Conservation (phyloP, 2,797 vertebrate genomes). For the Acanthopagrus latus region DNA sequence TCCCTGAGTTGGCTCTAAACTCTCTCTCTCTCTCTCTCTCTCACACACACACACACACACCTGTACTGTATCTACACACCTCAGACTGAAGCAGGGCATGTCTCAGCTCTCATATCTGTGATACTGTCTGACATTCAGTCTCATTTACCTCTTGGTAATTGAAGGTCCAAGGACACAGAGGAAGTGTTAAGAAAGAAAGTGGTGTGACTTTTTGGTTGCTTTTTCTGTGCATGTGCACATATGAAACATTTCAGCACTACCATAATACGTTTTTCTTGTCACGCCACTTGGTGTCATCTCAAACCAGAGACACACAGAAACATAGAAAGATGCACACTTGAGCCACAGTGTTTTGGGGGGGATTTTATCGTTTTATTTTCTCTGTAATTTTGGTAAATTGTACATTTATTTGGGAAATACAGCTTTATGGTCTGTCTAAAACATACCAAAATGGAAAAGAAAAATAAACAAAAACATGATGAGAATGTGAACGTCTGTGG, state of each 20-base stretch:
- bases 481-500: conserved; percentile 46
- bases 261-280: conserved; percentile 1
- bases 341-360: conserved; percentile 8
- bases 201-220: not conserved
- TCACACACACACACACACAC: conserved; percentile 29
- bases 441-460: conserved; percentile 60
- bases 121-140: conserved; percentile 14
- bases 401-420: conserved; percentile 67
- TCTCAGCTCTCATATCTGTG: conserved; percentile 19
- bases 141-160: not conserved
- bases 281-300: not conserved
- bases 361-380: conserved; percentile 81
- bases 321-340: not conserved
- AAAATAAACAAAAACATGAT: conserved; percentile 43
- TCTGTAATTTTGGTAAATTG: conserved; percentile 71
- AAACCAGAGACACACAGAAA: conserved; percentile 6
- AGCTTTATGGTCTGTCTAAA: conserved; percentile 53
- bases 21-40: not conserved
- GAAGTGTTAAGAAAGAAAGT: conserved; percentile 16
- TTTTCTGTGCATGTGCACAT: not conserved
- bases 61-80: conserved; percentile 17
- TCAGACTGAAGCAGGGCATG: conserved; percentile 11
- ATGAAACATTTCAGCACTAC: not conserved
- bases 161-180: conserved; percentile 28
- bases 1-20: conserved; percentile 29